Conservation (phyloP, 2,113 vertebrate species). For the Ptyas mucosa region DNA sequence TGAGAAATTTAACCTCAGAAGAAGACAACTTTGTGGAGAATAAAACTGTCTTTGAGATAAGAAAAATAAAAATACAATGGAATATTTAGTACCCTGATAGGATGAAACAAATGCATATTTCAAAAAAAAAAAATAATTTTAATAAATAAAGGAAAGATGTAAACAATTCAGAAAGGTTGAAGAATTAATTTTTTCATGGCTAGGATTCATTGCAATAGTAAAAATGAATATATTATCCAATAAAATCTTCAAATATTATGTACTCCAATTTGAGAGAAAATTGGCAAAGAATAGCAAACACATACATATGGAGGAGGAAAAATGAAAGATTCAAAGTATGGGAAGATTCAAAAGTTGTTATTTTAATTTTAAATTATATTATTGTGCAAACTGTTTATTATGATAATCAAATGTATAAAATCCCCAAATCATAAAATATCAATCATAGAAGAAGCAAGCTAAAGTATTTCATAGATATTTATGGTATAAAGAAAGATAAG, state of each 20-base stretch:
- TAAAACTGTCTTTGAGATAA: background rate
- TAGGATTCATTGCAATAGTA: background rate
- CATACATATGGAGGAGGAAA: background rate
- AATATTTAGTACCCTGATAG: background rate
- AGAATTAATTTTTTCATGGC: background rate
- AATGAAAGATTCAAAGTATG: background rate
- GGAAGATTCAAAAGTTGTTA: background rate
- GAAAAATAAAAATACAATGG: background rate
- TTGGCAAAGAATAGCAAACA: background rate
- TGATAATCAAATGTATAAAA: background rate
- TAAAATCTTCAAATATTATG: background rate
- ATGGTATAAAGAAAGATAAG: background rate
- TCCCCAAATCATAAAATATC: background rate
- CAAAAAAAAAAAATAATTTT: background rate
- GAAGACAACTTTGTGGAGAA: background rate
- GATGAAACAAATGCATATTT: background rate
- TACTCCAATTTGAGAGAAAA: background rate
- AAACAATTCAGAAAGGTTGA: background rate
- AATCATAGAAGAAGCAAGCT: background rate
- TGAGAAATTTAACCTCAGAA: background rate
- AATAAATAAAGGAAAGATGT: background rate
- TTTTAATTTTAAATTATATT: background rate
- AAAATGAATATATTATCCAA: background rate
- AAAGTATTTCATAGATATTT: background rate
- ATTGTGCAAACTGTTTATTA: background rate